phyloP scores from a whole-genome alignment of 2,888 invertebrate species.

The Operophtera brumata region DNA sequence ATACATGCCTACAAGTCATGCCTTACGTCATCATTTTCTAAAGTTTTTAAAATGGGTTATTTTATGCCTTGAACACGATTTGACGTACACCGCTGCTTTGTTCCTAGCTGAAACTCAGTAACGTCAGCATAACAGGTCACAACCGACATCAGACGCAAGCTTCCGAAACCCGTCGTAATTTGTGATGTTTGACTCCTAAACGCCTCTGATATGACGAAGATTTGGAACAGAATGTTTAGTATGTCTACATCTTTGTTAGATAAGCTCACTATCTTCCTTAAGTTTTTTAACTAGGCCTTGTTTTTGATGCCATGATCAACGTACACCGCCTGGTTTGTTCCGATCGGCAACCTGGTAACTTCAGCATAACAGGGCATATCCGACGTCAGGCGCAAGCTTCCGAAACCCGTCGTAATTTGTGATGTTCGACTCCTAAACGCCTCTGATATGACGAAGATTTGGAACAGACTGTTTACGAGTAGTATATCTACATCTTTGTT shows the following conservation, averaged over 20 bases:
- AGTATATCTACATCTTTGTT: too few relatives aligned
- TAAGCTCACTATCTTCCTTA: too few relatives aligned
- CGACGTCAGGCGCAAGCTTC: constrained; percentile 46
- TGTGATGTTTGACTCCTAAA: constrained; percentile 38
- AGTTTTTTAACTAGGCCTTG: too few relatives aligned
- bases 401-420: constrained; percentile 39
- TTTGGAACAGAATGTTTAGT: too few relatives aligned
- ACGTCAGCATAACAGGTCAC: constrained; percentile 38
- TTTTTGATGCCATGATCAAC: constrained; percentile 8
- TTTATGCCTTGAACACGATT: constrained; percentile 8
- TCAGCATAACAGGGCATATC: constrained; percentile 39
- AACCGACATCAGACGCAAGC: constrained; percentile 47
- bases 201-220: too few relatives aligned
- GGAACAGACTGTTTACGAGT: too few relatives aligned
- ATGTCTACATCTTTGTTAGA: too few relatives aligned
- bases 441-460: too few relatives aligned
- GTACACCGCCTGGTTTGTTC: constrained; percentile 8
- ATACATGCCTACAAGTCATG: too few relatives aligned
- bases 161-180: constrained; percentile 41
- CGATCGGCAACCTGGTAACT: constrained; percentile 31
- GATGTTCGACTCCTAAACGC: constrained; percentile 27
- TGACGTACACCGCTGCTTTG: constrained; percentile 6
- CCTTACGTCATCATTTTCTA: too few relatives aligned
- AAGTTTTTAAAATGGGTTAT: too few relatives aligned
- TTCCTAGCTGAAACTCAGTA: constrained; percentile 30